phyloP scores from a whole-genome alignment of 2,888 invertebrate species.

The Tipula lateralis region DNA sequence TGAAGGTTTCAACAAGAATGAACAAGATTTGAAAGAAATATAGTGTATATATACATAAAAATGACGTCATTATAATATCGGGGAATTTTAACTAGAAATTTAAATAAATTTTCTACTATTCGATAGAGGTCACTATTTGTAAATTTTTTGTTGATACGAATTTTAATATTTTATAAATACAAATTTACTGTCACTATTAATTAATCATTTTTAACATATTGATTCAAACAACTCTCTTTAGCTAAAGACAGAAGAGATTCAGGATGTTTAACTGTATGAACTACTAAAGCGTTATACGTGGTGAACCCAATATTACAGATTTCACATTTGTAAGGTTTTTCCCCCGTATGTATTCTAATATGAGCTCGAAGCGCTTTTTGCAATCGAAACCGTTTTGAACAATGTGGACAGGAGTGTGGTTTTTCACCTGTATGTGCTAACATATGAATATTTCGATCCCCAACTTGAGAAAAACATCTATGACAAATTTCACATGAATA shows the following conservation, averaged over 20 bases:
- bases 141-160: not conserved
- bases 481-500: conserved; percentile 34
- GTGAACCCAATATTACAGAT: conserved; percentile 34
- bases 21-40: not conserved
- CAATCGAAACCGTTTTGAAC: conserved; percentile 34
- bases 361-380: conserved; percentile 35
- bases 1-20: not conserved
- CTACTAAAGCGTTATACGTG: conserved; percentile 34
- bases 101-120: not conserved
- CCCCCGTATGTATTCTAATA: too few relatives aligned
- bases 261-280: not conserved
- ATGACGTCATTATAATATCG: not conserved
- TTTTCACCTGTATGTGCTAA: conserved; percentile 34
- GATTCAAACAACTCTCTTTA: not conserved
- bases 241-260: not conserved
- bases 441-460: conserved; percentile 35
- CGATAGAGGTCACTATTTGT: not conserved
- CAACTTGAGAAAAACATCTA: conserved; percentile 34
- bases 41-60: not conserved
- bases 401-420: conserved; percentile 33
- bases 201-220: not conserved
- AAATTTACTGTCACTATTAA: not conserved
- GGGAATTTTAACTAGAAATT: not conserved
- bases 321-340: conserved; percentile 34
- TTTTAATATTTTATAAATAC: not conserved